Conservation (phyloP, 2,113 vertebrate species). For the Oreochromis niloticus region DNA sequence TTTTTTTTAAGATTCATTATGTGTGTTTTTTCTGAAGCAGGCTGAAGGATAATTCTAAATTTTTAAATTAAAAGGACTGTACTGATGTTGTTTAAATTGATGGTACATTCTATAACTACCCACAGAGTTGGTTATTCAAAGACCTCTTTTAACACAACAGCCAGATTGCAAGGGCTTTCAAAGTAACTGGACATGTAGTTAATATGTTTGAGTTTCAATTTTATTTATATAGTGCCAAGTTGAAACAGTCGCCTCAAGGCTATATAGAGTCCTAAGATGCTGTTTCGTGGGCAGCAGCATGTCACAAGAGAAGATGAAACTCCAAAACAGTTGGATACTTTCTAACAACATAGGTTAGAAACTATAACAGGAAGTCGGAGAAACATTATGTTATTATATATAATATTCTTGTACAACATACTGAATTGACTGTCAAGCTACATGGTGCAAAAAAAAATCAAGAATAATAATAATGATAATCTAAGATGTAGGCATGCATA, state of each 20-base stretch:
- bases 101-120: background rate
- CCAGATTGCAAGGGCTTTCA: background rate
- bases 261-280: background rate
- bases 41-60: background rate
- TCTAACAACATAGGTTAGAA: background rate
- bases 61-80: background rate
- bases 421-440: background rate
- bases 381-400: background rate
- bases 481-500: background rate
- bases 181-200: background rate
- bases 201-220: background rate
- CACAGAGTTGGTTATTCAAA: background rate
- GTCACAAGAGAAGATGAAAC: background rate
- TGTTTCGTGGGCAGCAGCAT: background rate
- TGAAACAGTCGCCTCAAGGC: background rate
- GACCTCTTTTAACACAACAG: background rate
- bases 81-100: background rate
- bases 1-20: background rate
- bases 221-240: background rate
- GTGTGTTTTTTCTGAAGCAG: fast-evolving
- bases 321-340: background rate
- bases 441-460: background rate
- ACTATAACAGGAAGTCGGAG: background rate
- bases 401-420: background rate
- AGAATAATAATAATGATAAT: background rate